Conservation (phyloP, 2,797 vertebrate genomes). For the Tokudaia muenninki region DNA sequence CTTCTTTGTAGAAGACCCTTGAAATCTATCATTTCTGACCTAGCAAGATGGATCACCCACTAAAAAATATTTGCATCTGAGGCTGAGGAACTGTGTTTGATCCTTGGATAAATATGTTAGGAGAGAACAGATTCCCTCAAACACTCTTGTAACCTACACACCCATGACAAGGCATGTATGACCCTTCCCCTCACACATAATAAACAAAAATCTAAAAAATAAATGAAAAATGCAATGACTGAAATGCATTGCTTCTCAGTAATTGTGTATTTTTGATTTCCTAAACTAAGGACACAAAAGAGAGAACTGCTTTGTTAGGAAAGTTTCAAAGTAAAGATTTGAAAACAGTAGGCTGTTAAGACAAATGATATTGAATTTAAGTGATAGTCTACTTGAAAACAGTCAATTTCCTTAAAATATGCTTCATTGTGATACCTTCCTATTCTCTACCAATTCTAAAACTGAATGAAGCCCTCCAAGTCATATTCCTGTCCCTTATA, state of each 20-base stretch:
- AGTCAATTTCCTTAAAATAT: constrained; percentile 12
- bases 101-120: neutral
- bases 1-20: constrained; percentile 47
- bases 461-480: neutral
- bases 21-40: constrained; percentile 46
- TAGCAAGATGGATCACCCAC: neutral
- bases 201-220: neutral
- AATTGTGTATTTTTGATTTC: constrained; percentile 25
- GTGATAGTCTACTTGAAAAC: neutral
- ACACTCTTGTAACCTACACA: too few relatives aligned
- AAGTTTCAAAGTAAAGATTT: constrained; percentile 57
- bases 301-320: constrained; percentile 44
- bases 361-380: neutral
- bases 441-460: neutral
- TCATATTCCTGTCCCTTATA: neutral
- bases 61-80: neutral
- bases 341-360: constrained; percentile 12
- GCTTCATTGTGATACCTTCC: neutral
- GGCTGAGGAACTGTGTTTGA: neutral
- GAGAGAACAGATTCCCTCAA: neutral
- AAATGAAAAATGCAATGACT: neutral
- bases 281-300: constrained; percentile 38
- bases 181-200: neutral
- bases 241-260: constrained; percentile 56
- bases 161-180: too few relatives aligned